A percentile compares a stretch with the other conserved stretches of the same genome.
Evolutionary conservation across 2,888 invertebrate species (phyloP).

Genomic region (Scaptomyza polygonia): DNA sequence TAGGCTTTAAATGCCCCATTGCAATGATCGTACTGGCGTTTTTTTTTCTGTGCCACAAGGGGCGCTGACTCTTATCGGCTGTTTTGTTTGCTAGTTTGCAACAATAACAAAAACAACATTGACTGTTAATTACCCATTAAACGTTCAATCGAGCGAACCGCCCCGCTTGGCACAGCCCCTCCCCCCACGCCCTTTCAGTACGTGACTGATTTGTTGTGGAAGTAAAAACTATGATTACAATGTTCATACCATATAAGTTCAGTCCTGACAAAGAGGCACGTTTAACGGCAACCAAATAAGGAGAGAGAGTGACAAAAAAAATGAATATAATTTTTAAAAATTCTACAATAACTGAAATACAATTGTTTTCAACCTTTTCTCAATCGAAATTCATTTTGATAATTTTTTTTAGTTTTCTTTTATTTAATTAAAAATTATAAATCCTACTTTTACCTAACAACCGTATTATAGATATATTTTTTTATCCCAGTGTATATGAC

Average conservation of each 20-base stretch:
- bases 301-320: background rate
- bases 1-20: background rate
- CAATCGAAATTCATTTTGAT: no score
- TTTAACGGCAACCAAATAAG: background rate
- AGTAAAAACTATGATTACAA: conserved; percentile 24
- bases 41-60: conserved; percentile 10
- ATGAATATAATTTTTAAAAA: no score
- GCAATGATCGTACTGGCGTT: conserved; percentile 8
- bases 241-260: conserved; percentile 8
- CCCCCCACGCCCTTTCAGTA: conserved; percentile 1
- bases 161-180: conserved; percentile 5
- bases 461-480: no score
- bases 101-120: conserved; percentile 18
- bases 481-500: background rate
- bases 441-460: no score
- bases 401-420: no score
- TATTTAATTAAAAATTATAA: no score
- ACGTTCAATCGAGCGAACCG: conserved; percentile 54
- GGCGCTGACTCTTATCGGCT: conserved; percentile 37
- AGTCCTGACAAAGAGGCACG: background rate
- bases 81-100: conserved; percentile 31
- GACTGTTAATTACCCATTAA: conserved; percentile 52
- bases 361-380: no score
- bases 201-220: conserved; percentile 47
- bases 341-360: no score